Evolutionary conservation across 2,888 invertebrate genomes (phyloP).

Genomic region (Cryptocephalus moraei): DNA sequence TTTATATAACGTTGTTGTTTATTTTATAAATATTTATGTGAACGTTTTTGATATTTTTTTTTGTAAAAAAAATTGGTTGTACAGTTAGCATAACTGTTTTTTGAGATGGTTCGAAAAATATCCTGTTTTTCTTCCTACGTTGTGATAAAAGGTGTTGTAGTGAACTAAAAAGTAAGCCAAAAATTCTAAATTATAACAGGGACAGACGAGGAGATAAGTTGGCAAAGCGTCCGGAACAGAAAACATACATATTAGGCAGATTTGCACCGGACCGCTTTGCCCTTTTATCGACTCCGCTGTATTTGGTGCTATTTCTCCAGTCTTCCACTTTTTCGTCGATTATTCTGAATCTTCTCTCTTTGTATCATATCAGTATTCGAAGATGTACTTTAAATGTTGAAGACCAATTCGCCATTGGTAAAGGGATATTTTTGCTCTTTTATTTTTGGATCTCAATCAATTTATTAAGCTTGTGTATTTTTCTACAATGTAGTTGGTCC

Average conservation of each 20-base stretch:
- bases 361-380: too few species aligned
- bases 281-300: too few species aligned
- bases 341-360: too few species aligned
- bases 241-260: too few species aligned
- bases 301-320: not conserved
- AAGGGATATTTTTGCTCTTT: slow-evolving; percentile 28
- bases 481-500: slow-evolving; percentile 11
- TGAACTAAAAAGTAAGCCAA: too few species aligned
- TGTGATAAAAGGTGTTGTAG: not conserved
- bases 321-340: not conserved
- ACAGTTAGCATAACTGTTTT: slow-evolving; percentile 2
- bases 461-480: slow-evolving; percentile 12
- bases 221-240: too few species aligned
- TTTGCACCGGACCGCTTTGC: too few species aligned
- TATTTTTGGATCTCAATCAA: slow-evolving; percentile 33
- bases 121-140: not conserved
- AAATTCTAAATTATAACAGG: too few species aligned
- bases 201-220: too few species aligned
- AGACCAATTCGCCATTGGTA: slow-evolving; percentile 29
- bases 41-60: slow-evolving; percentile 13
- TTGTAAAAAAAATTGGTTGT: slow-evolving; percentile 11
- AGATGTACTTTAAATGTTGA: too few species aligned
- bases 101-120: not conserved
- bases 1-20: slow-evolving; percentile 28
- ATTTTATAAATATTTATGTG: slow-evolving; percentile 33